These are phyloP conservation scores for Chloromyia formosa DNA, from an alignment of 2,888 invertebrate species.

Conservation along the genomic window DNA sequence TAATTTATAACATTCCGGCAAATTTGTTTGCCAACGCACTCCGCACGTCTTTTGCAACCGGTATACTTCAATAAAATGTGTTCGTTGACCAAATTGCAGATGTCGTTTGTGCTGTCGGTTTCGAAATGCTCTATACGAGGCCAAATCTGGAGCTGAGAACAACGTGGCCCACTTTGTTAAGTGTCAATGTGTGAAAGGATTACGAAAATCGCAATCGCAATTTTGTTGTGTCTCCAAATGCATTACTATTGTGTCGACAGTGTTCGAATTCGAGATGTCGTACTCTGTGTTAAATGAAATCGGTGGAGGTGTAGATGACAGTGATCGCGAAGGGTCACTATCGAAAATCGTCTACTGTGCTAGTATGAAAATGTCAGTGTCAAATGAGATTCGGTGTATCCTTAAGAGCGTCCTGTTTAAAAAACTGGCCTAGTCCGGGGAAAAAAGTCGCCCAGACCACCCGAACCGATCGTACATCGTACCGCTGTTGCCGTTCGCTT, in stretches of 20 bases:
- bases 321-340: background rate
- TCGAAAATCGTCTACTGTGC: background rate
- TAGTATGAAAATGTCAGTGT: background rate
- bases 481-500: background rate
- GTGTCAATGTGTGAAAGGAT: background rate
- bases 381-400: background rate
- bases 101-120: background rate
- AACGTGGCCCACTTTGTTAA: background rate
- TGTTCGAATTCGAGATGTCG: background rate
- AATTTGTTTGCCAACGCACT: background rate
- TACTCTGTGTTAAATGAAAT: background rate
- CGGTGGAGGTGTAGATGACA: background rate
- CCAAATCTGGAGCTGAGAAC: background rate
- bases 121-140: background rate
- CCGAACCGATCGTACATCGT: background rate
- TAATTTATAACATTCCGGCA: background rate
- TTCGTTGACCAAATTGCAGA: background rate
- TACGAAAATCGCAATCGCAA: background rate
- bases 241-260: background rate
- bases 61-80: background rate
- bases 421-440: background rate
- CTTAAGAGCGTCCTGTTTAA: background rate
- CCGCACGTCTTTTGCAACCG: background rate
- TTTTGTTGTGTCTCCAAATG: background rate
- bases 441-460: no score